Evolutionary conservation across 2,888 invertebrate species (phyloP).

Genomic region (Liopterus haemorrhoidalis): DNA sequence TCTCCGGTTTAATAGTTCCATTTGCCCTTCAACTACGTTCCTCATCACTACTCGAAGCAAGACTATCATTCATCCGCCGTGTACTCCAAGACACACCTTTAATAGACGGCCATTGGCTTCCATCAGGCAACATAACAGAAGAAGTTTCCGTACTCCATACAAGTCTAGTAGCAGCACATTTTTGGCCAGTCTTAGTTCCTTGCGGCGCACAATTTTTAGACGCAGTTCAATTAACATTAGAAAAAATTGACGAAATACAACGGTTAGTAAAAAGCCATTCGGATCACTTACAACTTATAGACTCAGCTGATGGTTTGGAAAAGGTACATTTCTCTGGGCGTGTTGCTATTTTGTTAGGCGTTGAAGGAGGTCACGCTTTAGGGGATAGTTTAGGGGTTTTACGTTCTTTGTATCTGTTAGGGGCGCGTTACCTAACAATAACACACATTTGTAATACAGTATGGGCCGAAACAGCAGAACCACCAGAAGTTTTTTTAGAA

Average conservation of each 20-base stretch:
- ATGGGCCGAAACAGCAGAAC: constrained; percentile 48
- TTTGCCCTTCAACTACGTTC: constrained; percentile 52
- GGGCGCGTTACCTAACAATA: constrained; percentile 60
- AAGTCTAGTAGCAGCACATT: constrained; percentile 48
- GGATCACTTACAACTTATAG: constrained; percentile 49
- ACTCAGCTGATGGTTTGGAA: constrained; percentile 54
- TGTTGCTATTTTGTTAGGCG: constrained; percentile 57
- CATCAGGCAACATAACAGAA: constrained; percentile 43
- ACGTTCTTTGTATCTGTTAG: constrained; percentile 59
- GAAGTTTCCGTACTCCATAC: constrained; percentile 18
- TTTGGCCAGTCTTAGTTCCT: constrained; percentile 47
- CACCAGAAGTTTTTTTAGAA: constrained; percentile 14
- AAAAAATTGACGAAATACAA: constrained; percentile 61
- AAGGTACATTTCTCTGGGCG: constrained; percentile 55
- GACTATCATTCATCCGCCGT: constrained; percentile 51
- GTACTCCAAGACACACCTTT: constrained; percentile 52
- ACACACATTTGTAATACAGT: constrained; percentile 65
- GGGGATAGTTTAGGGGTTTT: constrained; percentile 62
- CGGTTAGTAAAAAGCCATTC: constrained; percentile 47
- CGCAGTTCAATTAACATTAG: constrained; percentile 59
- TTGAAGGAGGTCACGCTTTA: constrained; percentile 63
- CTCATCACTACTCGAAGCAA: constrained; percentile 52
- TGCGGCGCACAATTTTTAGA: constrained; percentile 61
- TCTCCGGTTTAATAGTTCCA: constrained; percentile 47
- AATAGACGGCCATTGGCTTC: constrained; percentile 50